Evolutionary conservation across 1,140 invertebrate species (phyloP), one percentile per base, ranked within the genome.

Genomic region (Myzus persicae): DNA sequence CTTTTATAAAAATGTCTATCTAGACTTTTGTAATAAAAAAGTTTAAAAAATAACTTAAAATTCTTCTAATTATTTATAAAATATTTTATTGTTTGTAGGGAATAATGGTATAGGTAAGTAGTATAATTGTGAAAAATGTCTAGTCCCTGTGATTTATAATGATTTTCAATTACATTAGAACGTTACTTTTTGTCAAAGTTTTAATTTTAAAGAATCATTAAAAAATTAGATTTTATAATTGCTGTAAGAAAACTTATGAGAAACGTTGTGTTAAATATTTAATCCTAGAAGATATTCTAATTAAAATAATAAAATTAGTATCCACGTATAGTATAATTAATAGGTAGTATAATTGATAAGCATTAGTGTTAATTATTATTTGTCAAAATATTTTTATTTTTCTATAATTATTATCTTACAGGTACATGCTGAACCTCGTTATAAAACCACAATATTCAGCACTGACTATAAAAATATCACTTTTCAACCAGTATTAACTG

Each of bases 401-500:
- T 9, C 36, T 59, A 26, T 40, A 48, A 48, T 59, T 44, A 44
- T 44, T 54, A 22, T 36, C 6, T 88, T 82, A 38, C 90, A 94
- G 94, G 93, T 94, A 6, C 90, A 93, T 14, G 84, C 93, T 14
- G 59, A 93, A 24, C 82, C 94, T 40, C 84, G 91, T 31, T 94
- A 93, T 51, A 93, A 93, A 51, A 90, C 94, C 5, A 94, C 93
- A 40, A 93, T 94, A 54, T 94, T 94, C 67, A 94, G 94, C 40
- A 42, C 90, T 31, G 90, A 82, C 2, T 94, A 93, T 91, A 94
- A 94, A 82, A 84, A 94, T 84, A 51, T 94, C 1, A 93, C 59
- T 59, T 94, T 94, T 88, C 7, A 93, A 20, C 94, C 94, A 42
- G 94, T 94, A 22, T 76, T 94, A 14, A 94, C 94, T 42, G 94